A percentile compares a stretch with the other conserved stretches of the same genome.
Evolutionary conservation across 2,113 vertebrate species (phyloP).

Genomic region (Microtus oregoni): DNA sequence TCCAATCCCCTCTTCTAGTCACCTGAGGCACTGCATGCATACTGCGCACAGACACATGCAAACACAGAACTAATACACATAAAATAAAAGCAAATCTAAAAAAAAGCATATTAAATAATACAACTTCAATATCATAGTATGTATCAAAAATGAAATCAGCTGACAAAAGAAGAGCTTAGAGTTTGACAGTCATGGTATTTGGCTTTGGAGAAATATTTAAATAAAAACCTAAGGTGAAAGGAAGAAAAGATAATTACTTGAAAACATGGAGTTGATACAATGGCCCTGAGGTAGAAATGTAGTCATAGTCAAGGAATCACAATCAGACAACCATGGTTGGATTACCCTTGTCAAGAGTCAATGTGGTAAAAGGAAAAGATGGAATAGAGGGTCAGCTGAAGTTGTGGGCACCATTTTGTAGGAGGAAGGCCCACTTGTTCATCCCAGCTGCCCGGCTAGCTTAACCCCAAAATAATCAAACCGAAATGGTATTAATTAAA

Average conservation of each 20-base stretch:
- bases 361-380: neutral
- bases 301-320: neutral
- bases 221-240: neutral
- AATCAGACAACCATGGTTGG: neutral
- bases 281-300: neutral
- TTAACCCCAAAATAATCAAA: too few relatives aligned
- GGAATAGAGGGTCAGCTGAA: neutral
- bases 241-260: neutral
- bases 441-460: too few relatives aligned
- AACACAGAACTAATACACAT: neutral
- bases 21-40: neutral
- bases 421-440: too few relatives aligned
- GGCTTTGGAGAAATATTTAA: constrained; percentile 4
- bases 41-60: neutral
- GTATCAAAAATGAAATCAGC: constrained; percentile 5
- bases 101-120: neutral
- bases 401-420: too few relatives aligned
- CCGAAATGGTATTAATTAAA: too few relatives aligned
- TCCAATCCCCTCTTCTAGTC: neutral
- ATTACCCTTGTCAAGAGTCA: neutral
- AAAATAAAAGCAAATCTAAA: neutral
- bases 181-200: neutral
- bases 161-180: neutral
- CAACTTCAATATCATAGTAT: neutral
- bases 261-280: neutral